phyloP scores from a whole-genome alignment of 1,140 invertebrate species.

The Ostrea edulis region DNA sequence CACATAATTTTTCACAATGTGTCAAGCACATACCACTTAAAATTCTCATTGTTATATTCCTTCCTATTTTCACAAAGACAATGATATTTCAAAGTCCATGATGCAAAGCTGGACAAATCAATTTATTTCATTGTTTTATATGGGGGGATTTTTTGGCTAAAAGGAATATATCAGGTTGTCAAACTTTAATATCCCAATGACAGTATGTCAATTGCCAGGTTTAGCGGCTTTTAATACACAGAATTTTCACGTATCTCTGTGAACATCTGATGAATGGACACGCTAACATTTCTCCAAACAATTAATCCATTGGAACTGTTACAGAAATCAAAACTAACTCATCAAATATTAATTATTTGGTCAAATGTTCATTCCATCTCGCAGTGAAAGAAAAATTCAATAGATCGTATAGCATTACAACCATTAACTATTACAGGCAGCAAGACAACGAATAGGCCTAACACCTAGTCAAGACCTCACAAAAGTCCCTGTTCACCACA shows the following conservation, averaged over 20 bases:
- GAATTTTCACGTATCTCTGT: not conserved
- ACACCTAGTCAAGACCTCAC: not conserved
- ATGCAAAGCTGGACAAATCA: not conserved
- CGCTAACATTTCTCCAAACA: not conserved
- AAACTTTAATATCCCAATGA: constrained; percentile 2
- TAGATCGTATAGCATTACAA: not conserved
- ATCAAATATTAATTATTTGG: constrained; percentile 26
- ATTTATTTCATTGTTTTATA: not conserved
- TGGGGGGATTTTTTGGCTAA: not conserved
- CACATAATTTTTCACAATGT: not conserved
- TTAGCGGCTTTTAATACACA: not conserved
- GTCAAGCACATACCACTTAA: not conserved
- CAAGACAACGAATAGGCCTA: not conserved
- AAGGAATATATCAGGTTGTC: not conserved
- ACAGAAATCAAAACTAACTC: constrained; percentile 25
- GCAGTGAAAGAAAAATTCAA: constrained; percentile 11
- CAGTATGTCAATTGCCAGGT: not conserved
- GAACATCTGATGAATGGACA: not conserved
- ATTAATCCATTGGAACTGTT: constrained; percentile 22
- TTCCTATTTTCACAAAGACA: not conserved
- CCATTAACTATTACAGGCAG: not conserved
- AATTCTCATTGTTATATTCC: not conserved
- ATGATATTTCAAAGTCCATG: not conserved
- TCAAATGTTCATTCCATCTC: constrained; percentile 9
- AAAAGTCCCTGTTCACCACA: not conserved